Conservation (phyloP, 64 coral and sea anemone species). For the Actinia equina region DNA sequence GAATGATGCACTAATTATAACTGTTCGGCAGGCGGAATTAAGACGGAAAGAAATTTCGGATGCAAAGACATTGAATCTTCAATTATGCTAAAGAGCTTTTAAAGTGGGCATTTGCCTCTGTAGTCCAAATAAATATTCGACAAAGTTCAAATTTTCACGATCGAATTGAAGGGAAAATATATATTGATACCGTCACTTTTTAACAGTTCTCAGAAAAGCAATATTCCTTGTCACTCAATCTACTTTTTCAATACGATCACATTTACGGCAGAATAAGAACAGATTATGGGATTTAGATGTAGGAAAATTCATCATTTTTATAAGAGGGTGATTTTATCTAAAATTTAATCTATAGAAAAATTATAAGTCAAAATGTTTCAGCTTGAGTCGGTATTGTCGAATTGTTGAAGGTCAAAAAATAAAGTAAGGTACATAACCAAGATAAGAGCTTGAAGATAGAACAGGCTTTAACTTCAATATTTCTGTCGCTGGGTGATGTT, state of each 20-base stretch:
- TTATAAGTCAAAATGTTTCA: not conserved
- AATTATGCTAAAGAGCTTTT: not conserved
- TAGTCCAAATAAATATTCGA: too few relatives aligned
- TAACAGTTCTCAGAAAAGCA: too few relatives aligned
- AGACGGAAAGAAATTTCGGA: not conserved
- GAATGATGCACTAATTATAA: not conserved
- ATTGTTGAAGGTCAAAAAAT: not conserved
- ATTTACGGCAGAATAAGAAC: too few relatives aligned
- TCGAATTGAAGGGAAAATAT: too few relatives aligned
- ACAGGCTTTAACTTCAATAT: not conserved
- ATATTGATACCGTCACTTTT: too few relatives aligned
- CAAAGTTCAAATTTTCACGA: too few relatives aligned
- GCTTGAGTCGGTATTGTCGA: not conserved
- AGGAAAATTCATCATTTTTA: not conserved
- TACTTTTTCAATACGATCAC: too few relatives aligned
- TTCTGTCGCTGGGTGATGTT: not conserved
- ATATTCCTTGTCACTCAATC: too few relatives aligned
- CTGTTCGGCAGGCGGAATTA: not conserved
- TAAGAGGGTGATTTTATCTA: not conserved
- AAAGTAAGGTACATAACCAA: not conserved
- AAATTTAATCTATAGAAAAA: not conserved
- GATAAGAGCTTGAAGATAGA: not conserved
- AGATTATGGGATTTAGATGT: too few relatives aligned
- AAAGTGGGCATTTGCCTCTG: not conserved
- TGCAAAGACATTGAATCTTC: not conserved